A percentile compares a stretch with the other conserved stretches of the same genome.
Conservation (phyloP, 2,888 invertebrate species). For the Dorcus hopei region DNA sequence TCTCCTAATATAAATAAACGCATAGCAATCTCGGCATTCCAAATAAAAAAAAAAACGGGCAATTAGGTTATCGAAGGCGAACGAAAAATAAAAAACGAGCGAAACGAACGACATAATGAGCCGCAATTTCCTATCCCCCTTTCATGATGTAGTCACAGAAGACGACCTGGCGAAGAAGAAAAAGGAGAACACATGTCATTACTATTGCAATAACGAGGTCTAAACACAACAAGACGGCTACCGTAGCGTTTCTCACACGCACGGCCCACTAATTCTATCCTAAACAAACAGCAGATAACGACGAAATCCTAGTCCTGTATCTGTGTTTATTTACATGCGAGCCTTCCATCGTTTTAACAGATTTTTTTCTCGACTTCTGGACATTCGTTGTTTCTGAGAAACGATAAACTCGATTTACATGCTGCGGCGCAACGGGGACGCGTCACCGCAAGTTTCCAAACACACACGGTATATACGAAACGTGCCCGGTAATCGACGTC, state of each 20-base stretch:
- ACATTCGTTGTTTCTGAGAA: slow-evolving; percentile 2
- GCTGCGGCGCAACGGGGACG: neutral
- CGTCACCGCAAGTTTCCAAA: neutral
- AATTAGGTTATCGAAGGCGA: too few species aligned
- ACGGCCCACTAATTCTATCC: slow-evolving; percentile 27
- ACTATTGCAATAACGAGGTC: neutral
- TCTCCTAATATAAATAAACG: too few species aligned
- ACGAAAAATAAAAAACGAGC: too few species aligned
- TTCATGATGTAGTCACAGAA: too few species aligned
- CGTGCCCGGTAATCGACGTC: neutral
- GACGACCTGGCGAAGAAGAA: neutral
- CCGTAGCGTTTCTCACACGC: slow-evolving; percentile 32
- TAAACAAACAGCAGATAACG: slow-evolving; percentile 33
- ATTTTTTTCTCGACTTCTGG: slow-evolving; percentile 6
- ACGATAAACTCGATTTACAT: neutral
- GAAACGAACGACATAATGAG: too few species aligned
- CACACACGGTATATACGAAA: neutral
- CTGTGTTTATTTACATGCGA: slow-evolving; percentile 25
- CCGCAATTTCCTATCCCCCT: too few species aligned
- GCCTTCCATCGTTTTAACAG: slow-evolving; percentile 7
- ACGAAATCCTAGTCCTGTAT: slow-evolving; percentile 23
- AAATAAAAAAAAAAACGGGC: neutral
- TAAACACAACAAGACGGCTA: slow-evolving; percentile 18
- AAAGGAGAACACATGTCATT: neutral
- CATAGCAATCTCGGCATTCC: neutral